phyloP scores from a whole-genome alignment of 2,113 vertebrate genomes.

The Xenotilapia longispinis region DNA sequence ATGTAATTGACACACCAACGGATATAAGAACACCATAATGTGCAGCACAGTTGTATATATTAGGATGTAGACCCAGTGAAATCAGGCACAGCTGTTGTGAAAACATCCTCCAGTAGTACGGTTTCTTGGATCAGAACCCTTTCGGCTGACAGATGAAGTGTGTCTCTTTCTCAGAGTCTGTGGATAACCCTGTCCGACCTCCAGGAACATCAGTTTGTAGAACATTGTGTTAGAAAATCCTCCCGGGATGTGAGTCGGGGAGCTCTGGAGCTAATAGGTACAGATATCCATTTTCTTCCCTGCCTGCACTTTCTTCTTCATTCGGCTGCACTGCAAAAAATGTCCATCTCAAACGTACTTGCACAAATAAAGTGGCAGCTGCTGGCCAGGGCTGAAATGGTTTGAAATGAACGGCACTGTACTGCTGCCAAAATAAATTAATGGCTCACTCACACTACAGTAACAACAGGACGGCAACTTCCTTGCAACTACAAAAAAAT shows the following conservation, averaged over 20 bases:
- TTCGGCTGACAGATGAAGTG: constrained; percentile 50
- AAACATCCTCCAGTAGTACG: not conserved
- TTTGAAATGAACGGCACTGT: not conserved
- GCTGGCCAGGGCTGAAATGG: not conserved
- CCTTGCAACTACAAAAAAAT: not conserved
- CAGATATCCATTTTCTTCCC: constrained; percentile 70
- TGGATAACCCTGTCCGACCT: constrained; percentile 59
- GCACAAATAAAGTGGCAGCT: not conserved
- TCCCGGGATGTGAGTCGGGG: constrained; percentile 43
- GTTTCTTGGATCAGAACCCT: constrained; percentile 33
- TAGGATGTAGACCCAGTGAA: not conserved
- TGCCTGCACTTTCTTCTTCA: constrained; percentile 49
- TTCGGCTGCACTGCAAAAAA: constrained; percentile 53
- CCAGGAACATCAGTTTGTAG: constrained; percentile 65
- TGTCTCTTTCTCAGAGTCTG: constrained; percentile 41
- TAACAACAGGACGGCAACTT: not conserved
- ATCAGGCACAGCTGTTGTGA: not conserved
- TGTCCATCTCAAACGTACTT: constrained; percentile 14
- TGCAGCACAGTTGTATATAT: not conserved
- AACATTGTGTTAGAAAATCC: constrained; percentile 62
- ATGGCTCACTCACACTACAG: not conserved
- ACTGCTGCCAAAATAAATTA: not conserved
- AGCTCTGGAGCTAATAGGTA: constrained; percentile 65
- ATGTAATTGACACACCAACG: not conserved
- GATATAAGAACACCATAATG: not conserved